Base-by-base conservation (phyloP, 1,140 invertebrate genomes). In the Camponotus floridanus region DNA sequence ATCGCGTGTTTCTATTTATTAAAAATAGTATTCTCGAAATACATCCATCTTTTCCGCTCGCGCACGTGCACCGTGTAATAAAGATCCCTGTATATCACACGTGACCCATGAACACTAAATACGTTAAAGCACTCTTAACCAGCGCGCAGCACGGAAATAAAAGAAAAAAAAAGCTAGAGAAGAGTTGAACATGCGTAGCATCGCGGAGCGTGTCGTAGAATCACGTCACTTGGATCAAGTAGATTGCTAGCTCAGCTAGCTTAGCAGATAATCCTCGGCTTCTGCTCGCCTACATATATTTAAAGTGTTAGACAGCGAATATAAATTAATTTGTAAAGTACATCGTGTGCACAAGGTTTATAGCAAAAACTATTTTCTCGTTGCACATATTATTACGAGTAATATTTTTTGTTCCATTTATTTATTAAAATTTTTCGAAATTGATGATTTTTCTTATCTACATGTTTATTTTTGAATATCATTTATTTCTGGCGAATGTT, bases 191-290 rank as follows among this genome's bases (percentile, higher is more conserved):
- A 45, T 31, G 33, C 67, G 33, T 31, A 61, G 36, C 21, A 57
- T 57, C 67, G 36, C 67, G 26, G 6, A 21, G 18, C 42, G 21
- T 51, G 76, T 68, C 79, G 18, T 39, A 51, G 45, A 15, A 81
- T 81, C 79, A 59, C 36, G 42, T 81, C 36, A 36, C 67, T 45
- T 18, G 67, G 51, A 81, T 81, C 67, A 73, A 80, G 78, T 80
- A 59, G 78, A 80, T 70, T 21, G 78, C 67, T 59, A 59, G 36
- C 79, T 81, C 67, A 81, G 79, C 67, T 18, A 73, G 51, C 33
- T 80, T 59, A 45, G 18, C 45, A 81, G 48, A 59, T 73, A 81
- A 71, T 81, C 67, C 79, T 71, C 36, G 51, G 18, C 55, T 73
- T 59, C 65, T 71, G 21, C 42, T 26, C 64, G 51, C 67, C 18